phyloP scores from a whole-genome alignment of 2,888 invertebrate species.

The Cosmopolites sordidus region DNA sequence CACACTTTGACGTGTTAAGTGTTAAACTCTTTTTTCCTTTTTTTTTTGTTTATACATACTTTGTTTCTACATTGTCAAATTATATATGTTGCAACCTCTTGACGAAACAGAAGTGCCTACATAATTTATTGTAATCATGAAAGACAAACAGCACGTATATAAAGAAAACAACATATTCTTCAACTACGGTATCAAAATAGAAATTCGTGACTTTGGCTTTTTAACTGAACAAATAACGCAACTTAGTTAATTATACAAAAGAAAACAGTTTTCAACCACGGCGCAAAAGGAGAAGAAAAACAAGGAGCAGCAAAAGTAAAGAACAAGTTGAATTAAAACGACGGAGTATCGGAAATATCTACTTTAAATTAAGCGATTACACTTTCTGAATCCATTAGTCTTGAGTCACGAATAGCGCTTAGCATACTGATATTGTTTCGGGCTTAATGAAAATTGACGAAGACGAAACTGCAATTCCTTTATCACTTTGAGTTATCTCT shows the following conservation, averaged over 20 bases:
- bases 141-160: too few species aligned
- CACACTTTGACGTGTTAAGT: too few species aligned
- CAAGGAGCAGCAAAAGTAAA: slow-evolving; percentile 7
- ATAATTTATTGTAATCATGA: too few species aligned
- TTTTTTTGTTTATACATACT: too few species aligned
- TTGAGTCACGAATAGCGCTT: slow-evolving; percentile 9
- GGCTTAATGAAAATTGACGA: slow-evolving; percentile 3
- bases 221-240: slow-evolving; percentile 7
- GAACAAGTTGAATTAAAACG: slow-evolving; percentile 4
- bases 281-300: slow-evolving; percentile 4
- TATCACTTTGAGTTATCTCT: too few species aligned
- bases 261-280: slow-evolving; percentile 8
- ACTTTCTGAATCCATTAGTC: slow-evolving; percentile 12
- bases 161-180: too few species aligned
- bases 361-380: slow-evolving; percentile 15
- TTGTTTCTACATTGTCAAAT: too few species aligned
- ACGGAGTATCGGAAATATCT: slow-evolving; percentile 4
- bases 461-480: not conserved
- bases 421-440: slow-evolving; percentile 6
- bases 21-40: too few species aligned
- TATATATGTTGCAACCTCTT: too few species aligned
- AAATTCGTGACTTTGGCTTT: not conserved
- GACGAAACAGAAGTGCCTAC: too few species aligned
- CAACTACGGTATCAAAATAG: too few species aligned
- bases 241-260: slow-evolving; percentile 7